phyloP scores from a whole-genome alignment of 2,797 vertebrate genomes.

The Trematomus bernacchii region DNA sequence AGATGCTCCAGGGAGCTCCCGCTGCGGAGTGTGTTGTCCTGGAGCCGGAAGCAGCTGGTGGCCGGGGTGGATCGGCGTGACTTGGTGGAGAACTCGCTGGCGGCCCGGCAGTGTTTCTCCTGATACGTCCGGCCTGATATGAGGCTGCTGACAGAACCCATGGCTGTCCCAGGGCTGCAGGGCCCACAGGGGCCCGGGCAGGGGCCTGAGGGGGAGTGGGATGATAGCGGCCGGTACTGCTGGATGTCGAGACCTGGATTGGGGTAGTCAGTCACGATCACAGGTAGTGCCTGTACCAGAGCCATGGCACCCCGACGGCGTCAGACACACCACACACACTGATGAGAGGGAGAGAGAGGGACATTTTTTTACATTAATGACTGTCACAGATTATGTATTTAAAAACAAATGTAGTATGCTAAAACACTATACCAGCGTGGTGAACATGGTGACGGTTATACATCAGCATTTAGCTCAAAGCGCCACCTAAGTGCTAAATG shows the following conservation, averaged over 20 bases:
- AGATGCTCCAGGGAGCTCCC: conserved; percentile 90
- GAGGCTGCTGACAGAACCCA: conserved; percentile 98
- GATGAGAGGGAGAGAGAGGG: conserved; percentile 26
- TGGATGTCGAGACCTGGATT: conserved; percentile 83
- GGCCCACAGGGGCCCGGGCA: conserved; percentile 66
- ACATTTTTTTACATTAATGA: conserved; percentile 2
- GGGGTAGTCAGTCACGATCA: conserved; percentile 88
- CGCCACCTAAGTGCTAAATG: no score
- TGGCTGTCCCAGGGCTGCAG: conserved; percentile 78
- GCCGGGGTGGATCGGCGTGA: conserved; percentile 84
- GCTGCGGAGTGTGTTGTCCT: conserved; percentile 82
- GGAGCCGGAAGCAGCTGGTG: conserved; percentile 88
- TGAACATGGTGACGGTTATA: no score
- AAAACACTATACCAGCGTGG: no score
- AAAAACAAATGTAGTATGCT: no score
- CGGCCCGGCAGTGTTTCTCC: conserved; percentile 85
- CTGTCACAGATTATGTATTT: no score
- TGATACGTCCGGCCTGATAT: conserved; percentile 93
- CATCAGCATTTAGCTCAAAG: no score
- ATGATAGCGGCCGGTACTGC: conserved; percentile 72
- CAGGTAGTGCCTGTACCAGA: conserved; percentile 93
- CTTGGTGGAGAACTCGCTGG: conserved; percentile 83
- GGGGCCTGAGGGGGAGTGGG: conserved; percentile 71
- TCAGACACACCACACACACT: conserved; percentile 82
- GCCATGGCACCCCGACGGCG: conserved; percentile 88